Conservation (phyloP, 2,888 invertebrate genomes). For the Sphecodes monilicornis region DNA sequence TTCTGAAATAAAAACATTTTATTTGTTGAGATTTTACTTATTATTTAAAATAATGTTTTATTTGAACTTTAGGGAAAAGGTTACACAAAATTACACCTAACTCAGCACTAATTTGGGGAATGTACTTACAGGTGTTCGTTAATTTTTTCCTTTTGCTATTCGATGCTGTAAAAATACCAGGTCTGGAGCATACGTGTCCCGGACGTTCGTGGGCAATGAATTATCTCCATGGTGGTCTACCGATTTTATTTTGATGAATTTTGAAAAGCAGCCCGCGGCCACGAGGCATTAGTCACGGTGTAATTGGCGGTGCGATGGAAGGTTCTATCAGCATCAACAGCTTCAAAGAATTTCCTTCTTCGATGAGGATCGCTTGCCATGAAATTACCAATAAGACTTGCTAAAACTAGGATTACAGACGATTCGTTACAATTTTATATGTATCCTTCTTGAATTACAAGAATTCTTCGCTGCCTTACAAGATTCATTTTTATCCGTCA, state of each 20-base stretch:
- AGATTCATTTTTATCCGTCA: no score
- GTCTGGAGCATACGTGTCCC: conserved; percentile 37
- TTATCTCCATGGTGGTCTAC: conserved; percentile 75
- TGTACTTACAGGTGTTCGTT: conserved; percentile 39
- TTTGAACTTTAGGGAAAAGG: not conserved
- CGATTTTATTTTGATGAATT: conserved; percentile 81
- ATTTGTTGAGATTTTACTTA: not conserved
- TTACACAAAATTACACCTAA: not conserved
- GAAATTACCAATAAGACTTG: not conserved
- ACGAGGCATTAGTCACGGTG: conserved; percentile 80
- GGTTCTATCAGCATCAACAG: conserved; percentile 49
- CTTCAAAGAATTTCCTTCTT: conserved; percentile 50
- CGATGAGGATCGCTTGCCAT: conserved; percentile 38
- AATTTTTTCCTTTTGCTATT: conserved; percentile 50
- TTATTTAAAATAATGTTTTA: not conserved
- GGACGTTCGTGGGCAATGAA: conserved; percentile 67
- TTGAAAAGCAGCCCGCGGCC: conserved; percentile 78
- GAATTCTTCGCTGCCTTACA: no score
- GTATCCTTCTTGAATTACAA: no score
- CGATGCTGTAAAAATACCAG: conserved; percentile 53
- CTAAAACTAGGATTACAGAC: not conserved
- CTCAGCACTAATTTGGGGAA: not conserved
- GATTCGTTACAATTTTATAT: not conserved
- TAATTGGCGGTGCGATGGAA: conserved; percentile 75
- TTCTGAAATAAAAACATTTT: no score